Percentiles rank a stretch among this genome's conserved stretches.
These are phyloP conservation scores for Argyrosomus japonicus DNA, from an alignment of 2,113 vertebrate species.

Conservation along the genomic window DNA sequence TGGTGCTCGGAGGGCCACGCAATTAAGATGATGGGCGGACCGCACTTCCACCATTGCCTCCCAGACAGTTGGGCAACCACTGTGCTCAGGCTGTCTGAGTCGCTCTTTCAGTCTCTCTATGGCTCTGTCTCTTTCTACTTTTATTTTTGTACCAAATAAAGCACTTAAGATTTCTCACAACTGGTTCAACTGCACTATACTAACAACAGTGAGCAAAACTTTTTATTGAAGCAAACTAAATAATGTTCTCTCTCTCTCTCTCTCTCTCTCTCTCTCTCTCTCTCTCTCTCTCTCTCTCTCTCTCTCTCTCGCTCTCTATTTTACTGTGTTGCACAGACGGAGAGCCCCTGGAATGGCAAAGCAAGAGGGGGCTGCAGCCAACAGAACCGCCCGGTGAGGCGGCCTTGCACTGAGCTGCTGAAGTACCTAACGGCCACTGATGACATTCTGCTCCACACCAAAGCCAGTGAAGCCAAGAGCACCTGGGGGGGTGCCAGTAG, in stretches of 20 bases:
- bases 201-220: constrained; percentile 18
- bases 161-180: constrained; percentile 36
- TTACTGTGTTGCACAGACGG: constrained; percentile 86
- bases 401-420: constrained; percentile 98
- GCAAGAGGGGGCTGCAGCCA: constrained; percentile 92
- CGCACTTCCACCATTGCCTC: constrained; percentile 80
- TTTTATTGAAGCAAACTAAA: constrained; percentile 43
- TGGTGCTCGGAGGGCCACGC: constrained; percentile 74
- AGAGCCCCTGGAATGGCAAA: constrained; percentile 97
- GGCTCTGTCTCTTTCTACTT: constrained; percentile 40
- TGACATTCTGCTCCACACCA: constrained; percentile 93
- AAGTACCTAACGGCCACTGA: constrained; percentile 98
- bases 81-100: constrained; percentile 52
- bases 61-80: constrained; percentile 65
- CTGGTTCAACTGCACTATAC: constrained; percentile 25
- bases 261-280: constrained; percentile 44
- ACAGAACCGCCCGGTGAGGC: constrained; percentile 93
- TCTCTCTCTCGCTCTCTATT: constrained; percentile 39
- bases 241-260: constrained; percentile 45
- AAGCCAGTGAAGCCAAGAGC: constrained; percentile 92
- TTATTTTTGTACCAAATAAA: constrained; percentile 55
- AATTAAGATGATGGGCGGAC: constrained; percentile 89
- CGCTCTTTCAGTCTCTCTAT: constrained; percentile 43
- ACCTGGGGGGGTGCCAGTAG: constrained; percentile 84
- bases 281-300: constrained; percentile 33